phyloP scores from a whole-genome alignment of 37 sponge, comb jelly and placozoan genomes.

The Theonella swinhoei region DNA sequence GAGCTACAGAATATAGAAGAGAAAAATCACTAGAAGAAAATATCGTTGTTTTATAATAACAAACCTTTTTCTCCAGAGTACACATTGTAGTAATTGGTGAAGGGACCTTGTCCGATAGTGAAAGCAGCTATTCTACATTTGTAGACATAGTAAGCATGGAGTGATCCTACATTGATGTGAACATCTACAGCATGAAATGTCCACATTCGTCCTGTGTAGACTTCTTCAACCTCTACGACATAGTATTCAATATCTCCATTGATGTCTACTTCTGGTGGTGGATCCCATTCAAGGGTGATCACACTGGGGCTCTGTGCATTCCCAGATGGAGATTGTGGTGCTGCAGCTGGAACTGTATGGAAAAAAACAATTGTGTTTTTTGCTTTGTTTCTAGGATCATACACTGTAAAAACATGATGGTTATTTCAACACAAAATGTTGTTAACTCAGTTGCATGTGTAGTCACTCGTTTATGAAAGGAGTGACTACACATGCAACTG shows the following conservation, averaged over 20 bases:
- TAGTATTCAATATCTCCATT: not conserved
- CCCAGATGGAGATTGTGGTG: not conserved
- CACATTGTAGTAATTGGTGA: not conserved
- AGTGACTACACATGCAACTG: no score
- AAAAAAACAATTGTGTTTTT: not conserved
- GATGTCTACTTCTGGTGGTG: not conserved
- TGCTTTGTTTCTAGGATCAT: not conserved
- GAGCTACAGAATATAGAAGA: not conserved
- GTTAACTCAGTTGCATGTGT: no score
- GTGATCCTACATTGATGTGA: constrained; percentile 3
- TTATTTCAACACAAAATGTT: no score
- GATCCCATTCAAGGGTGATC: constrained; percentile 7
- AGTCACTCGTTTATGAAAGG: no score
- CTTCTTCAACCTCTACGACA: constrained; percentile 16
- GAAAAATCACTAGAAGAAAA: not conserved
- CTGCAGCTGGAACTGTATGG: not conserved
- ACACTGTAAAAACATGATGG: no score
- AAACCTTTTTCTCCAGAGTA: not conserved
- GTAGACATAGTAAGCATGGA: constrained; percentile 16
- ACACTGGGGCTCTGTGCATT: not conserved
- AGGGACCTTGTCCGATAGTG: not conserved
- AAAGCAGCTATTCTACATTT: not conserved
- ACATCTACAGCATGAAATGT: constrained; percentile 26
- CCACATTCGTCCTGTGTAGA: constrained; percentile 12
- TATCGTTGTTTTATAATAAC: not conserved